A percentile compares a stretch with the other conserved stretches of the same genome.
phyloP scores from a whole-genome alignment of 1,140 invertebrate species.

The Sycophaga agraensis region DNA sequence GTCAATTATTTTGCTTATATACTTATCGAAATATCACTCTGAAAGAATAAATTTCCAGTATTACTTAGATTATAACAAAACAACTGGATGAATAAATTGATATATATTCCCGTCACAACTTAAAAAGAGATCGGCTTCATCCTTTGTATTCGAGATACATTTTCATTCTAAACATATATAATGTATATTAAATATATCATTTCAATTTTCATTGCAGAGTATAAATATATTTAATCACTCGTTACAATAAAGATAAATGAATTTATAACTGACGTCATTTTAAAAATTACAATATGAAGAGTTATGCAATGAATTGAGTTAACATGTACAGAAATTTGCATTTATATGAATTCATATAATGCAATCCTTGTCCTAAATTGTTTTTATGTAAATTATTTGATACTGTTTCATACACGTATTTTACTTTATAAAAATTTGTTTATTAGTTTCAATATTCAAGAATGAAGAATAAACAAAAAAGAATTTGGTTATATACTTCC shows the following conservation, averaged over 20 bases:
- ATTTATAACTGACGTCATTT: not conserved
- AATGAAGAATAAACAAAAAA: conserved; percentile 3
- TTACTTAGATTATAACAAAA: not conserved
- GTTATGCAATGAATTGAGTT: conserved; percentile 1
- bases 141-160: not conserved
- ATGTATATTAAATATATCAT: not conserved
- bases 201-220: not conserved
- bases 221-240: not conserved
- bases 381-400: no score
- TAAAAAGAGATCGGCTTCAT: not conserved
- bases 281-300: not conserved
- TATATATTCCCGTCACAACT: not conserved
- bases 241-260: not conserved
- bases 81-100: not conserved
- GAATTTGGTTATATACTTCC: conserved; percentile 3
- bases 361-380: no score
- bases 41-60: not conserved
- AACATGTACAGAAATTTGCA: no score
- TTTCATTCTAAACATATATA: not conserved
- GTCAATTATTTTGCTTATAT: conserved; percentile 9
- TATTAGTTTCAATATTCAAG: no score
- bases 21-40: not conserved
- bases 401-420: no score
- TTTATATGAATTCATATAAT: no score
- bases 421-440: no score